Evolutionary conservation across 2,797 vertebrate species (phyloP).

Genomic region (Oryzias dopingdopingensis): DNA sequence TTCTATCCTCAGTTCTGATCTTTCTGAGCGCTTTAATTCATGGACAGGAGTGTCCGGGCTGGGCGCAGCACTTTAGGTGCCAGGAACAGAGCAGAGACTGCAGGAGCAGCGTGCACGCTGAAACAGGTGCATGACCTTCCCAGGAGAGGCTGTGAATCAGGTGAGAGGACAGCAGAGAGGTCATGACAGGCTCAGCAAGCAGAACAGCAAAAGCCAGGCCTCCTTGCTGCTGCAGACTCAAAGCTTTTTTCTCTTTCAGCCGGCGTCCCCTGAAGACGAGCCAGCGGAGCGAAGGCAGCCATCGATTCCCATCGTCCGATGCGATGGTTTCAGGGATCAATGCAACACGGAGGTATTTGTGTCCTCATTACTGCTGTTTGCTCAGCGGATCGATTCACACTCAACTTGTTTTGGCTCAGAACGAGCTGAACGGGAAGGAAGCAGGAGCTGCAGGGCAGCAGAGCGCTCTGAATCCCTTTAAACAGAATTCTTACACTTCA

Average conservation of each 20-base stretch:
- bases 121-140: constrained; percentile 54
- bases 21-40: no score
- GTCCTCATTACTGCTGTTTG: constrained; percentile 71
- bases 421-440: background rate
- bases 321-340: constrained; percentile 62
- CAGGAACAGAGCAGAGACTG: background rate
- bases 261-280: constrained; percentile 22
- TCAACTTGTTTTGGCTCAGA: constrained; percentile 29
- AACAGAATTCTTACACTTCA: no score
- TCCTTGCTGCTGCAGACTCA: constrained; percentile 32
- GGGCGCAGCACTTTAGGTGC: no score
- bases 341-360: constrained; percentile 70
- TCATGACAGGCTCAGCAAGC: constrained; percentile 54
- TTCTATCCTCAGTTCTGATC: no score
- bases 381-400: constrained; percentile 52
- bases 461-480: no score
- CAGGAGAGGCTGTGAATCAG: constrained; percentile 46
- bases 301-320: constrained; percentile 55
- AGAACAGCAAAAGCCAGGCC: constrained; percentile 55
- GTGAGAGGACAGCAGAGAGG: constrained; percentile 56
- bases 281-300: constrained; percentile 19
- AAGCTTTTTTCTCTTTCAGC: constrained; percentile 37
- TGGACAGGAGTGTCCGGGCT: no score
- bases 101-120: constrained; percentile 1
- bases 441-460: no score